These are phyloP conservation scores for Lithophane ornitopus DNA, from an alignment of 2,888 invertebrate species.

Conservation along the genomic window DNA sequence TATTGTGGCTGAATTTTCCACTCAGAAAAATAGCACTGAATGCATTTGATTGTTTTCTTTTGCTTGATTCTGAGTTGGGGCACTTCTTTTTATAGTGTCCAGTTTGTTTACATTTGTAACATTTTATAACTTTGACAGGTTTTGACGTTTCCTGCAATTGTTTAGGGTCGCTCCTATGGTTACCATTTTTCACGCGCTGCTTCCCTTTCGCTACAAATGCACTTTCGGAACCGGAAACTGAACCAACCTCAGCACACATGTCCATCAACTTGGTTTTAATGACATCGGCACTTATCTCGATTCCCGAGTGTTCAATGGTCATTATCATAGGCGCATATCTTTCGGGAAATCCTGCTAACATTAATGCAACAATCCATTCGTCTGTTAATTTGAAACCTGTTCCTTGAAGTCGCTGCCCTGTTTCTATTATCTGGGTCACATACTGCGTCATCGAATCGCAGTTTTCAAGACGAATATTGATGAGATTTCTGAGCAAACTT, in stretches of 20 bases:
- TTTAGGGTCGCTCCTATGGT: not conserved
- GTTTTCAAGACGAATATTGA: no score
- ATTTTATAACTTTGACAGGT: no score
- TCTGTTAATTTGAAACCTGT: not conserved
- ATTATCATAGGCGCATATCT: slow-evolving; percentile 5
- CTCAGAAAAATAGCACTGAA: not conserved
- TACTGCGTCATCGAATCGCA: not conserved
- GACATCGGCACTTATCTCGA: not conserved
- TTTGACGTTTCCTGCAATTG: not conserved
- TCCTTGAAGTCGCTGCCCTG: not conserved
- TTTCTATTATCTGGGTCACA: not conserved
- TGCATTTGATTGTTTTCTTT: not conserved
- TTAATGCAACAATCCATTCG: slow-evolving; percentile 4
- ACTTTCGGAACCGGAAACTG: not conserved
- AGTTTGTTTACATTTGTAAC: not conserved
- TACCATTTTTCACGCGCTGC: no score
- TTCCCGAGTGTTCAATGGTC: slow-evolving; percentile 12
- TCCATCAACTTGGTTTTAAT: no score
- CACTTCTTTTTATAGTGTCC: not conserved
- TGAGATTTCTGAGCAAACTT: no score
- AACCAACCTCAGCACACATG: not conserved
- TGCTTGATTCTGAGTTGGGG: not conserved
- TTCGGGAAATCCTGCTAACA: slow-evolving; percentile 16
- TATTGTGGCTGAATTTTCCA: not conserved
- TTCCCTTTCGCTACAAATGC: not conserved